Base-by-base conservation (phyloP, 2,797 vertebrate genomes). In the Rhinoraja longicauda region DNA sequence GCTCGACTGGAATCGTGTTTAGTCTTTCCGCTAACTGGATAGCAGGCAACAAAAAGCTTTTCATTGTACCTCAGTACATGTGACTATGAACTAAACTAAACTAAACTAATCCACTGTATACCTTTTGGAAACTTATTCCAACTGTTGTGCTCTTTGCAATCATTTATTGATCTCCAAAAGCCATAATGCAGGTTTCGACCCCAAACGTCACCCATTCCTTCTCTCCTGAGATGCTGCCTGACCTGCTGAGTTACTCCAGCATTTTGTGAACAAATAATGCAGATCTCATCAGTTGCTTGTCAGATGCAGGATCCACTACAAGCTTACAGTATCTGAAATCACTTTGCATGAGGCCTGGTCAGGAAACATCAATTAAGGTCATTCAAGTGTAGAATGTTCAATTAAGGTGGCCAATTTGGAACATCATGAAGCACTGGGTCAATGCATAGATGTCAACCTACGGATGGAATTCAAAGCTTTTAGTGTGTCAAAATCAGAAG, bases 331-430 rank as follows among this genome's bases (percentile, higher is more conserved):
- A n/a, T 88, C 67, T 1, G 62, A 64, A 88, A 67, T 67, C 59
- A 32, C 1, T 2, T 64, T 88, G 57, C 57, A 64, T 1, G 82
- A 86, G 62, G 59, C 82, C 57, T 7, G 57, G 62, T n/a, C 21
- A 29, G 13, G 15, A 62, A 86, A 17, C 62, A 64, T 19, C 19
- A 67, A 8, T 88, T 12, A 64, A 32, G n/a, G 15, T 88, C 62
- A 36, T 32, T 67, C 59, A 15, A 29, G 84, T 88, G 84, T 6
- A 36, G 6, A 17, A 17, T 21, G 32, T 9, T 32, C 84, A 88
- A 88, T 88, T 67, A 88, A 88, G 15, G 67, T 62, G n/a, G 62
- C 84, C 77, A 78, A 78, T 32, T 36, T 78, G 36, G 32, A 76
- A 76, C 29, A 59, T 86, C 59, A 86, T 86, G 82, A 88, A 36